These are phyloP conservation scores for Limonius californicus DNA, from an alignment of 1,140 invertebrate genomes.

Conservation along the genomic window DNA sequence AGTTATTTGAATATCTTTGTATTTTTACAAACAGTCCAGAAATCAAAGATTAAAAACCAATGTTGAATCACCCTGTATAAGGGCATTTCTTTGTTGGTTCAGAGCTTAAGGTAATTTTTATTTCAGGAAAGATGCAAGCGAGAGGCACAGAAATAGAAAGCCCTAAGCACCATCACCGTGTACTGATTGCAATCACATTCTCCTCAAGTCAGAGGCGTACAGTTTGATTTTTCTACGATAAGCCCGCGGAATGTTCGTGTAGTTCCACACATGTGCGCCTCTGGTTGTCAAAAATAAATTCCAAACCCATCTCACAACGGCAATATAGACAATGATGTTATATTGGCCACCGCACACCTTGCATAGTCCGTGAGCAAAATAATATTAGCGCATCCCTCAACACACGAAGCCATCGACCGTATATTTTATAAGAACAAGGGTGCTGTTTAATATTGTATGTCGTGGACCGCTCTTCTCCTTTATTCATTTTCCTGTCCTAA, in stretches of 20 bases:
- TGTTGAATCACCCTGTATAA: too few relatives aligned
- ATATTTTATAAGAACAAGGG: conserved; percentile 23
- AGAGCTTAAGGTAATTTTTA: too few relatives aligned
- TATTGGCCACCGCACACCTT: conserved; percentile 33
- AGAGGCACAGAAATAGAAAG: conserved; percentile 5
- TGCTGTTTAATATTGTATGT: conserved; percentile 25
- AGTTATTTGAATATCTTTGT: too few relatives aligned
- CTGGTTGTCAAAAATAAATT: conserved; percentile 30
- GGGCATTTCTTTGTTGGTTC: too few relatives aligned
- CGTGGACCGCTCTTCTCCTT: conserved; percentile 21
- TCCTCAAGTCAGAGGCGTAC: not conserved
- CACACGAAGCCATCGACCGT: conserved; percentile 13
- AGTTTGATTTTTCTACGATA: too few relatives aligned
- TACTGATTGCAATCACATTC: conserved; percentile 19
- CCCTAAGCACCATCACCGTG: conserved; percentile 12
- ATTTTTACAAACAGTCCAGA: too few relatives aligned
- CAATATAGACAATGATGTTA: conserved; percentile 37
- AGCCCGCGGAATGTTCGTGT: too few relatives aligned
- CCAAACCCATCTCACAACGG: conserved; percentile 27
- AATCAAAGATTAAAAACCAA: too few relatives aligned
- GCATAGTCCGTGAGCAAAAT: conserved; percentile 34
- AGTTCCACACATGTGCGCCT: conserved; percentile 13
- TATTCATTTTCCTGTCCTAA: conserved; percentile 28
- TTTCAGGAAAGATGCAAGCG: too few relatives aligned
- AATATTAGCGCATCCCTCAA: conserved; percentile 29